These are phyloP conservation scores for Seriola rivoliana DNA, from an alignment of 2,113 vertebrate genomes.

Conservation along the genomic window DNA sequence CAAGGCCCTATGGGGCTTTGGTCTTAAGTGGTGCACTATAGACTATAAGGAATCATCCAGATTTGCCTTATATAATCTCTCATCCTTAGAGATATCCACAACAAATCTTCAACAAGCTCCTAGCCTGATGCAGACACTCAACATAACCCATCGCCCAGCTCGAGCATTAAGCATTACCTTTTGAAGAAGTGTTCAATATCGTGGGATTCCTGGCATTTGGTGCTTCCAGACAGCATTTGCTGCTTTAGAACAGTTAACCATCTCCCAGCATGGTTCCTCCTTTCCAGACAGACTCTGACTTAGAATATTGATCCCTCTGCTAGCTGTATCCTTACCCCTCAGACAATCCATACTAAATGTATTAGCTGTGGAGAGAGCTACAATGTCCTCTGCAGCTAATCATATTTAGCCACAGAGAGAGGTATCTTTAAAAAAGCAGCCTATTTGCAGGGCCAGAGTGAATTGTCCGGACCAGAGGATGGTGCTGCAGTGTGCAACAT, in stretches of 20 bases:
- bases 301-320: constrained; percentile 78
- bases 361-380: constrained; percentile 84
- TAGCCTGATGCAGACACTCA: constrained; percentile 66
- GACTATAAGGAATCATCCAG: constrained; percentile 66
- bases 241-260: constrained; percentile 76
- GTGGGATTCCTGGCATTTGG: constrained; percentile 75
- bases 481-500: constrained; percentile 50
- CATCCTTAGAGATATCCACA: constrained; percentile 67
- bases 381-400: constrained; percentile 85
- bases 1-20: constrained; percentile 51
- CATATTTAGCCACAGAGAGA: constrained; percentile 79
- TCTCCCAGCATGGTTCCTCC: constrained; percentile 81
- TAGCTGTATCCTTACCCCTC: constrained; percentile 79
- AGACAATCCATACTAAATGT: constrained; percentile 85
- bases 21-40: constrained; percentile 68
- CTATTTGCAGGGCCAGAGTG: constrained; percentile 65
- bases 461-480: constrained; percentile 56
- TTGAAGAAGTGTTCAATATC: constrained; percentile 76
- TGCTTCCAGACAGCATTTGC: constrained; percentile 74
- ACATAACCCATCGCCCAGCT: constrained; percentile 62
- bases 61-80: constrained; percentile 75
- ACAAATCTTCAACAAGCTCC: constrained; percentile 79
- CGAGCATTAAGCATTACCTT: constrained; percentile 74
- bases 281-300: constrained; percentile 80
- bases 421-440: constrained; percentile 78